Evolutionary conservation across 2,113 vertebrate species (phyloP).

Genomic region (Gobio gobio): DNA sequence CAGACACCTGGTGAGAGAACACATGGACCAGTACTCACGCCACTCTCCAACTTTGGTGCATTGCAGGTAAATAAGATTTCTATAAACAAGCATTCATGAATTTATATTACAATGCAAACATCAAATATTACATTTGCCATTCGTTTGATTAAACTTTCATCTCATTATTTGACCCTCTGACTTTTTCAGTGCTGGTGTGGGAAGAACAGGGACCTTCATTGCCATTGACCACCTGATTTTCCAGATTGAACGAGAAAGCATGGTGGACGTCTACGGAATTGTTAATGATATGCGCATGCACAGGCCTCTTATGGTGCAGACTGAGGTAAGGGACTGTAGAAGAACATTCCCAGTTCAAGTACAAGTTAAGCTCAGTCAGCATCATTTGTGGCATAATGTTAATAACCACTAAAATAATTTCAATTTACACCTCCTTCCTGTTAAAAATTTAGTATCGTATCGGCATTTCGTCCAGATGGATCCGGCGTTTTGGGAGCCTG

Average conservation of each 20-base stretch:
- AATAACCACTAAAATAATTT: no score
- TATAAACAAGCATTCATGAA: background rate
- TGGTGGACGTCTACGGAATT: slow-evolving; percentile 86
- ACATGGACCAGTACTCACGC: slow-evolving; percentile 83
- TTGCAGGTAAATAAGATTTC: slow-evolving; percentile 85
- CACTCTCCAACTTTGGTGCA: slow-evolving; percentile 89
- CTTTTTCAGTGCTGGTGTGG: slow-evolving; percentile 88
- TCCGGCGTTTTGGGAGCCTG: no score
- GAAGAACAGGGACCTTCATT: slow-evolving; percentile 94
- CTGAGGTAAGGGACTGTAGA: slow-evolving; percentile 82
- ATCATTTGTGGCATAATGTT: no score
- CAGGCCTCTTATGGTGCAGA: slow-evolving; percentile 94
- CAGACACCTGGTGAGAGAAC: slow-evolving; percentile 88
- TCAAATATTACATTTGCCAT: background rate
- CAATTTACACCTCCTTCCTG: no score
- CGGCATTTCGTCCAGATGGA: no score
- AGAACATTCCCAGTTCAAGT: background rate
- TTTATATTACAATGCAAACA: background rate
- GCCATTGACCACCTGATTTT: slow-evolving; percentile 90
- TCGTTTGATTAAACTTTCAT: background rate
- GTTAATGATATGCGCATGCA: slow-evolving; percentile 93
- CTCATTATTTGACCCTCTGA: background rate
- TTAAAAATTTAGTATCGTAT: no score
- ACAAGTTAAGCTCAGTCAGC: background rate
- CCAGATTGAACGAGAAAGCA: slow-evolving; percentile 90